Base-by-base conservation (phyloP, 1,140 invertebrate species). In the Hestina assimilis region DNA sequence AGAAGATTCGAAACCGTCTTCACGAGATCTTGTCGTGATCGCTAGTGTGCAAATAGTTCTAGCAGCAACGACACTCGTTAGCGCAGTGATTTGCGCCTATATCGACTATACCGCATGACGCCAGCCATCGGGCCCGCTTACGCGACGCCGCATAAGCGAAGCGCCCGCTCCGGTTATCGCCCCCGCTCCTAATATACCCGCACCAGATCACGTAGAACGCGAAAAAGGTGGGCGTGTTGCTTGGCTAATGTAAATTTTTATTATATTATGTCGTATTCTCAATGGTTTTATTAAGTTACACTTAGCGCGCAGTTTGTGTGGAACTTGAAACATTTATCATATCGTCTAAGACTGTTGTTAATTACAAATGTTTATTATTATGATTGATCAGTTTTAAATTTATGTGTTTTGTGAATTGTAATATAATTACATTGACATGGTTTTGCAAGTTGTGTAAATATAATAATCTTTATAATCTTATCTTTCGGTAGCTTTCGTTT, bases 21-120 rank as follows among this genome's bases (percentile, higher is more conserved):
- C 79, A 4, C 76, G 84, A n/a, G 84, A 87, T 46, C 46, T 87
- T 19, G 65, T 84, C 0, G 79, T 87, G 5, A 86, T 87, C 33
- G 84, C 83, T 4, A 75, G 72, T 35, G 75, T 87, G 4, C 84
- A 87, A 67, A 86, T 84, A 48, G 68, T 69, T 6, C 60, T 87
- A 0, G 79, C 83, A 1, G 60, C 55, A 9, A 69, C 80, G 0
- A 86, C 84, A 2, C 66, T 88, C 0, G 45, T 84, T 1, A 85
- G 77, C 59, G 80, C 80, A 1, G 75, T 75, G 2, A 57, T 83
- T 4, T 84, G 79, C 58, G 77, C 75, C 0, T 67, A 77, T 8
- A 86, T 85, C 28, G 82, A 84, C 62, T 79, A 70, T 35, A 68
- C 28, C 42, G 62, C 69, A 71, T 86, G 74, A 88, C 79, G 64